Evolutionary conservation across 2,888 invertebrate genomes (phyloP).

Genomic region (Lamproptera curius): DNA sequence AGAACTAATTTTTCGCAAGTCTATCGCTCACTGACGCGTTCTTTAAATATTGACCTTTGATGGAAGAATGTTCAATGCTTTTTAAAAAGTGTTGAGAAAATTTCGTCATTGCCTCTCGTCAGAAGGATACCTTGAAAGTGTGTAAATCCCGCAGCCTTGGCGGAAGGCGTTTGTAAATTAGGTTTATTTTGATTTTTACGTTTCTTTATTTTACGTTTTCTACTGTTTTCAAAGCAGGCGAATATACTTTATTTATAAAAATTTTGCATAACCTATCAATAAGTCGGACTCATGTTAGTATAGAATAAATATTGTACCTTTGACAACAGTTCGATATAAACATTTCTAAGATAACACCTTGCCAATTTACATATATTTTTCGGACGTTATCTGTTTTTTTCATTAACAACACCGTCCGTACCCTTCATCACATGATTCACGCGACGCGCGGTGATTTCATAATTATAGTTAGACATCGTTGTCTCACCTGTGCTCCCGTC

Average conservation of each 20-base stretch:
- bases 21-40: slow-evolving; percentile 26
- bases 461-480: slow-evolving; percentile 29
- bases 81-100: slow-evolving; percentile 13
- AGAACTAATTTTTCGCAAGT: slow-evolving; percentile 3
- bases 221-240: too few relatives aligned
- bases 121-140: slow-evolving; percentile 17
- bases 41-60: slow-evolving; percentile 30
- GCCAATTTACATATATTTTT: too few relatives aligned
- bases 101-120: slow-evolving; percentile 10
- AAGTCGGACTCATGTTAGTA: too few relatives aligned
- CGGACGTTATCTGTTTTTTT: too few relatives aligned
- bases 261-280: too few relatives aligned
- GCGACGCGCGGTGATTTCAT: slow-evolving; percentile 34
- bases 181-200: neutral
- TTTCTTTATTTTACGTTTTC: neutral
- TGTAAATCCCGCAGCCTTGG: slow-evolving; percentile 7
- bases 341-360: too few relatives aligned
- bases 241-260: too few relatives aligned
- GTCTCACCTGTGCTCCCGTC: slow-evolving; percentile 51
- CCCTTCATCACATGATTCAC: slow-evolving; percentile 54
- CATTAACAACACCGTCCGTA: too few relatives aligned
- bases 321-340: too few relatives aligned
- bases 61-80: slow-evolving; percentile 26
- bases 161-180: too few relatives aligned
- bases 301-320: too few relatives aligned